These are phyloP conservation scores for Sitta carolinensis DNA, from an alignment of 2,797 vertebrate species.

Conservation along the genomic window DNA sequence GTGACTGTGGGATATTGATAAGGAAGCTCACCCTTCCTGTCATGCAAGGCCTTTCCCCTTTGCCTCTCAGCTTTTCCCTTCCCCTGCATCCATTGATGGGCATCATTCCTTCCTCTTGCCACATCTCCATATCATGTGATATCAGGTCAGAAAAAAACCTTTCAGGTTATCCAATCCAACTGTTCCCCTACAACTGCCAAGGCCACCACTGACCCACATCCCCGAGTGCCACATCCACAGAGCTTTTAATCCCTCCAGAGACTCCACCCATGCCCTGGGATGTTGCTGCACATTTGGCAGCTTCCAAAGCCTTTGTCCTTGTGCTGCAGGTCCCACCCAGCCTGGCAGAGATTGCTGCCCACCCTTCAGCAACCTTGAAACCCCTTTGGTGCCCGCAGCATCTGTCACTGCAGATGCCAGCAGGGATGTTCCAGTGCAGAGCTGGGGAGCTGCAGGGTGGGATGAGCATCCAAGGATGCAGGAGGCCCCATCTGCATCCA, in stretches of 20 bases:
- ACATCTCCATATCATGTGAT: rapidly evolving
- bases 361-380: not conserved
- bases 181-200: not conserved
- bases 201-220: not conserved
- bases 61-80: not conserved
- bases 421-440: rapidly evolving
- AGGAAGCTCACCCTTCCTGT: not conserved
- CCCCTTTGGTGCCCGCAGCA: not conserved
- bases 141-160: not conserved
- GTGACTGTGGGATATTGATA: too few species aligned
- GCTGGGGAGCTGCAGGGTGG: rapidly evolving
- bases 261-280: rapidly evolving
- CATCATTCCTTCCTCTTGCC: not conserved
- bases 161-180: not conserved
- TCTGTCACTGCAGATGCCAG: not conserved
- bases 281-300: not conserved
- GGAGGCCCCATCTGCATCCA: not conserved
- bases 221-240: not conserved
- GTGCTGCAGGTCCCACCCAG: not conserved
- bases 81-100: not conserved
- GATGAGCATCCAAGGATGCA: not conserved
- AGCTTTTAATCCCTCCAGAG: not conserved
- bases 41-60: not conserved
- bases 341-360: not conserved
- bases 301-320: not conserved